Evolutionary conservation across 2,797 vertebrate species (phyloP), one percentile per base, ranked within the genome.

Genomic region (Sebastes cheni): DNA sequence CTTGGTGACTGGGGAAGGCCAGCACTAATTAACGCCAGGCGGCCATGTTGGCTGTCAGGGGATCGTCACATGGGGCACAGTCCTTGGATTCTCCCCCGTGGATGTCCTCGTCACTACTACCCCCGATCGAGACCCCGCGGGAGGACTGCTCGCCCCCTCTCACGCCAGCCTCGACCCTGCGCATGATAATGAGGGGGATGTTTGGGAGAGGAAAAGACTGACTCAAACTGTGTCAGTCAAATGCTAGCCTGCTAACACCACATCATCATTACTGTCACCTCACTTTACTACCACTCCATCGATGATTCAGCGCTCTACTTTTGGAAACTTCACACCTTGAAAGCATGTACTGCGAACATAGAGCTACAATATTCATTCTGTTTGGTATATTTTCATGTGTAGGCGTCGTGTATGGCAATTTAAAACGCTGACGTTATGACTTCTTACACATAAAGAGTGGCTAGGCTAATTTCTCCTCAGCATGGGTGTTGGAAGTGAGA

Each of bases 1-100:
- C 95, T 96, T 95, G 94, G 88, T 89, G 92, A 92, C 91, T 86
- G 87, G 89, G 94, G 94, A 95, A 95, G 95, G 95, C 95, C 95
- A 91, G 87, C 91, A 88, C 94, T 96, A 96, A 96, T 96, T 95
- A 96, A 92, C 76, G 89, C 82, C 81, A 77, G 84, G 83, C 81
- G 72, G 89, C 93, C 90, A 89, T 88, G 78, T 86, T 92, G 79
- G 73, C 91, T 91, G 91, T 91, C 89, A 88, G 93, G 84, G 89
- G 71, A 78, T 89, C 88, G 79, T 91, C 86, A 88, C 79, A 71
- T 46, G 81, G 84, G 80, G 86, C 91, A 91, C 80, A 91, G 90
- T 92, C 89, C 93, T 92, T 89, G 88, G 87, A 91, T 82, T 92
- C 82, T 88, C 81, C 92, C 89, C 90, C 80, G 16, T 84, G 88